Evolutionary conservation across 30 jellyfish, hydroid and myxozoan genomes (phyloP).

Genomic region (Hydractinia echinata): DNA sequence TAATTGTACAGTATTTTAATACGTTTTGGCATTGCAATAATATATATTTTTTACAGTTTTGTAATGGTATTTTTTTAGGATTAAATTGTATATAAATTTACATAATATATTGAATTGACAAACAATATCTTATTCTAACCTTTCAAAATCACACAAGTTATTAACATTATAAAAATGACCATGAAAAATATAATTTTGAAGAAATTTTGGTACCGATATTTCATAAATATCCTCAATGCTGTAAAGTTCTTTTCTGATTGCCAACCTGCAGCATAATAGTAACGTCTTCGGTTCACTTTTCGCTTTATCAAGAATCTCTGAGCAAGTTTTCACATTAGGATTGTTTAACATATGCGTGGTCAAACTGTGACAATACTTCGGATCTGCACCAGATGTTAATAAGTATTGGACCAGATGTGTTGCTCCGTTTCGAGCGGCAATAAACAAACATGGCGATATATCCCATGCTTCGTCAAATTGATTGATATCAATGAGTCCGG

Average conservation of each 20-base stretch:
- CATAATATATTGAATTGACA: too few species aligned
- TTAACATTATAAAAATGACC: conserved; percentile 58
- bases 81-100: too few species aligned
- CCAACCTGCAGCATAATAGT: conserved; percentile 43
- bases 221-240: conserved; percentile 32
- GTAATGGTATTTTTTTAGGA: too few species aligned
- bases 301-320: conserved; percentile 39
- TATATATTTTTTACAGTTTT: too few species aligned
- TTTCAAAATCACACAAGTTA: conserved; percentile 47
- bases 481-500: conserved; percentile 59
- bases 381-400: conserved; percentile 48
- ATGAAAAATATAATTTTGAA: conserved; percentile 63
- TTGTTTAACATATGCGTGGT: conserved; percentile 43
- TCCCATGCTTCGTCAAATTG: conserved; percentile 45
- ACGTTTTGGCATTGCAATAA: too few species aligned
- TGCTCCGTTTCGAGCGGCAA: conserved; percentile 93
- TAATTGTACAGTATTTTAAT: too few species aligned
- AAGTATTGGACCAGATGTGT: conserved; percentile 50
- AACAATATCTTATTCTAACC: too few species aligned
- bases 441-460: conserved; percentile 48
- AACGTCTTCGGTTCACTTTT: conserved; percentile 42
- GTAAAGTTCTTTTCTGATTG: conserved; percentile 47
- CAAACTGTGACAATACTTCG: conserved; percentile 36
- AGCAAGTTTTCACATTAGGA: conserved; percentile 52
- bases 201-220: conserved; percentile 53